These are phyloP conservation scores for Drosophila parthenogenetica DNA, from an alignment of 2,888 invertebrate genomes.

Conservation along the genomic window DNA sequence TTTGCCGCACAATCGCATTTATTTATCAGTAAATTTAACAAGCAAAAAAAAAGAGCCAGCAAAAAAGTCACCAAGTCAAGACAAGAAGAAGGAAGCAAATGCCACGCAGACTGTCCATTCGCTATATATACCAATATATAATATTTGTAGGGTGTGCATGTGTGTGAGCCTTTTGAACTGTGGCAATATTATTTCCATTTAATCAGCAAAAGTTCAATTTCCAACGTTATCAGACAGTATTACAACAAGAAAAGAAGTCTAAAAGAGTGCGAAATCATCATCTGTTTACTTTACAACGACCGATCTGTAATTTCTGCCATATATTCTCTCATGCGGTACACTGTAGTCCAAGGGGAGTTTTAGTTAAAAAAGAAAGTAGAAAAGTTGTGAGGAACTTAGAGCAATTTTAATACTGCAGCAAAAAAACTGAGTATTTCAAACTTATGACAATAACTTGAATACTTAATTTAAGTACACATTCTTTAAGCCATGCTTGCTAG, in stretches of 20 bases:
- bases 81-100: conserved; percentile 57
- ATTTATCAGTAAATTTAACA: conserved; percentile 73
- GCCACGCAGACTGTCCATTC: conserved; percentile 33
- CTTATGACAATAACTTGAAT: too few relatives aligned
- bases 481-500: background rate
- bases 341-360: background rate
- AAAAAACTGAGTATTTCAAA: too few relatives aligned
- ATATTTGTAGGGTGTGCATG: background rate
- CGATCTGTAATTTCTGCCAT: conserved; percentile 14
- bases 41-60: conserved; percentile 33
- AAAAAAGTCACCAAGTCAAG: conserved; percentile 29
- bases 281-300: conserved; percentile 53
- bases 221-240: conserved; percentile 56
- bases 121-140: background rate
- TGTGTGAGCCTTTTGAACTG: conserved; percentile 53
- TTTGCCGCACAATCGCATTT: conserved; percentile 79
- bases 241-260: background rate
- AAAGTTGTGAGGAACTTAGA: background rate
- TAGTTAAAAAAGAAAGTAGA: background rate
- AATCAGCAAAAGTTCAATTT: conserved; percentile 74
- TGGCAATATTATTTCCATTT: conserved; percentile 68
- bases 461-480: too few relatives aligned
- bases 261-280: conserved; percentile 46
- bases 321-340: conserved; percentile 1
- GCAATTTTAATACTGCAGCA: too few relatives aligned